phyloP scores from a whole-genome alignment of 2,113 vertebrate species.

The Meriones unguiculatus region DNA sequence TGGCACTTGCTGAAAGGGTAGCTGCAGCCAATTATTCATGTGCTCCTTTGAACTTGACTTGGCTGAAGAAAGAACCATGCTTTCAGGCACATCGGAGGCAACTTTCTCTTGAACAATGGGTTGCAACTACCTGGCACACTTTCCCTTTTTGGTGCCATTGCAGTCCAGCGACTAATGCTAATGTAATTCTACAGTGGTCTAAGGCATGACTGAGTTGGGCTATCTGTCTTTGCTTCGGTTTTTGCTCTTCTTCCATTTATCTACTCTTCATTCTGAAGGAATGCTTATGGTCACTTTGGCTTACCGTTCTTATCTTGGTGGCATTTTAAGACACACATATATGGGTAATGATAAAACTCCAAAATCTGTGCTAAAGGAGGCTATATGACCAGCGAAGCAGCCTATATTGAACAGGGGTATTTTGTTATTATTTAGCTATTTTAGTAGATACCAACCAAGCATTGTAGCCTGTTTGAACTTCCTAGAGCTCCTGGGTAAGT shows the following conservation, averaged over 20 bases:
- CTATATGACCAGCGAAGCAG: background rate
- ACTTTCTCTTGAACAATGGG: slow-evolving; percentile 53
- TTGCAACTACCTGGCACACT: slow-evolving; percentile 36
- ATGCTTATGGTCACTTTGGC: background rate
- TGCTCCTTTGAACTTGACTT: slow-evolving; percentile 75
- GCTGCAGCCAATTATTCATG: slow-evolving; percentile 78
- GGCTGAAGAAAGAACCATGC: slow-evolving; percentile 62
- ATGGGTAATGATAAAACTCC: background rate
- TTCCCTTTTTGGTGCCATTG: slow-evolving; percentile 34
- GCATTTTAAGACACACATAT: background rate
- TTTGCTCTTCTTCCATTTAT: background rate
- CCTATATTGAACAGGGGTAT: background rate
- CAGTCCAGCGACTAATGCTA: slow-evolving; percentile 16
- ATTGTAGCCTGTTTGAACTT: slow-evolving; percentile 22
- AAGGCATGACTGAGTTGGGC: background rate
- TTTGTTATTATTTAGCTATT: background rate
- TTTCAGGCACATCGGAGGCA: slow-evolving; percentile 54
- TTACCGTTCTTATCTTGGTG: slow-evolving; percentile 8
- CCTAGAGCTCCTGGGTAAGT: background rate
- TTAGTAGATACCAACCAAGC: background rate
- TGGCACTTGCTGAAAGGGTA: slow-evolving; percentile 77
- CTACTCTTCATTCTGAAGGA: background rate
- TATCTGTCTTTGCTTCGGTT: background rate
- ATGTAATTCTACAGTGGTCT: background rate
- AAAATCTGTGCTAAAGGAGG: background rate